Percentiles rank a stretch among this genome's conserved stretches.
phyloP scores from a whole-genome alignment of 92 coral and sea anemone species.

The Palythoa caribaeorum region DNA sequence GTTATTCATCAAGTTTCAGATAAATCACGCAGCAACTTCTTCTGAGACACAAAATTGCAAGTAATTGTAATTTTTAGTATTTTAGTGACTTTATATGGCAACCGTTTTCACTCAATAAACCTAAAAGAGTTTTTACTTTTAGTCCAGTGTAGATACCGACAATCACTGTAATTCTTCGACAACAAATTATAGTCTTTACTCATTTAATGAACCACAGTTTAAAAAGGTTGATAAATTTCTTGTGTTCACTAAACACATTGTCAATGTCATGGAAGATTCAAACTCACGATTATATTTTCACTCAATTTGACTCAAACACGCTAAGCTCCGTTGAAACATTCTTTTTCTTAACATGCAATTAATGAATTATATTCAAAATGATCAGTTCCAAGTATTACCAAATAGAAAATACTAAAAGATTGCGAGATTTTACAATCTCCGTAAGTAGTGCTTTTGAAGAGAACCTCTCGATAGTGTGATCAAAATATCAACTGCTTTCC shows the following conservation, averaged over 20 bases:
- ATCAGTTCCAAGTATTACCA: constrained; percentile 7
- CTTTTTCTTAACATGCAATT: not conserved
- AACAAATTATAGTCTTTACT: not conserved
- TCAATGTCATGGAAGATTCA: not conserved
- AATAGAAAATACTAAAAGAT: not conserved
- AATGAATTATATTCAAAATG: not conserved
- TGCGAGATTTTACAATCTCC: not conserved
- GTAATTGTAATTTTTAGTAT: not conserved
- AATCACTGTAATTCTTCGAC: not conserved
- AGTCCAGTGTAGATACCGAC: not conserved
- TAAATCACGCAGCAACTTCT: constrained; percentile 12
- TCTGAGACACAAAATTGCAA: not conserved
- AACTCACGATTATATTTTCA: not conserved
- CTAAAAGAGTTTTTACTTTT: not conserved
- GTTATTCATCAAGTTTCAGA: not conserved
- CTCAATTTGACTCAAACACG: not conserved
- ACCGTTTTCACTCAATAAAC: not conserved
- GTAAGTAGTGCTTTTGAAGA: not conserved
- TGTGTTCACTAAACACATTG: constrained; percentile 37
- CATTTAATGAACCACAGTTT: not conserved
- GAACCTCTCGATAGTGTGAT: constrained; percentile 2
- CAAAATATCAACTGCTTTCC: constrained; percentile 13
- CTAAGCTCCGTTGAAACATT: not conserved
- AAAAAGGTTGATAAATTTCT: constrained; percentile 54
- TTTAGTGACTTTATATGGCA: not conserved